Evolutionary conservation across 2,113 vertebrate genomes (phyloP).

Genomic region (Pantherophis guttatus): DNA sequence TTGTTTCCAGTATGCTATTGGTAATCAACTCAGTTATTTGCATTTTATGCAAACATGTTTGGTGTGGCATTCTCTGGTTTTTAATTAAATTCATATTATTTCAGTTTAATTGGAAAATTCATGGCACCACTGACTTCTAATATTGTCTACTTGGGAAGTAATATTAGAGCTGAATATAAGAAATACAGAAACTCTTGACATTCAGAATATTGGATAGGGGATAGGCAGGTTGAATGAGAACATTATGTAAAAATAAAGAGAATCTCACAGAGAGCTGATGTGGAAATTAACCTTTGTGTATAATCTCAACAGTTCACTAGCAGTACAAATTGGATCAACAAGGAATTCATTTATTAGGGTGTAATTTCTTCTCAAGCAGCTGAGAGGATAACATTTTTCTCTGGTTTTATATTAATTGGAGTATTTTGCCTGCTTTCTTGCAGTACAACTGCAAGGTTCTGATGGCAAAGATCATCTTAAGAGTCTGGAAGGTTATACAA

Average conservation of each 20-base stretch:
- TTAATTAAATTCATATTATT: conserved; percentile 31
- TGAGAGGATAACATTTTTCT: conserved; percentile 43
- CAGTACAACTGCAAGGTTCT: conserved; percentile 3
- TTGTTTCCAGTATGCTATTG: background rate
- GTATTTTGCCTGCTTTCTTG: conserved; percentile 54
- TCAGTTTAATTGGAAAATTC: conserved; percentile 38
- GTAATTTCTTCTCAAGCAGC: conserved; percentile 27
- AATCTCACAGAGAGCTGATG: conserved; percentile 27
- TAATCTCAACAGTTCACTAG: conserved; percentile 37
- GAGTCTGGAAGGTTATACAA: conserved; percentile 48
- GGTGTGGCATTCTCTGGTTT: background rate
- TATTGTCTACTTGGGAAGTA: conserved; percentile 33
- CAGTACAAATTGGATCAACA: conserved; percentile 39
- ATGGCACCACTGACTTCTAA: background rate
- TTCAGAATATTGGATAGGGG: background rate
- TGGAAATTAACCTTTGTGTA: conserved; percentile 40
- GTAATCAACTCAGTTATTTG: background rate
- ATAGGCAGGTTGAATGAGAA: background rate
- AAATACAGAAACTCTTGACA: background rate
- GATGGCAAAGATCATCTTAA: conserved; percentile 47
- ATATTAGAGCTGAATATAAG: background rate
- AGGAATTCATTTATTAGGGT: conserved; percentile 36
- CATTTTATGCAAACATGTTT: background rate
- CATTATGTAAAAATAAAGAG: conserved; percentile 27
- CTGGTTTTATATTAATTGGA: conserved; percentile 62